Evolutionary conservation across 2,888 invertebrate species (phyloP), one percentile per base, ranked within the genome.

Genomic region (Campopleginae sp.): DNA sequence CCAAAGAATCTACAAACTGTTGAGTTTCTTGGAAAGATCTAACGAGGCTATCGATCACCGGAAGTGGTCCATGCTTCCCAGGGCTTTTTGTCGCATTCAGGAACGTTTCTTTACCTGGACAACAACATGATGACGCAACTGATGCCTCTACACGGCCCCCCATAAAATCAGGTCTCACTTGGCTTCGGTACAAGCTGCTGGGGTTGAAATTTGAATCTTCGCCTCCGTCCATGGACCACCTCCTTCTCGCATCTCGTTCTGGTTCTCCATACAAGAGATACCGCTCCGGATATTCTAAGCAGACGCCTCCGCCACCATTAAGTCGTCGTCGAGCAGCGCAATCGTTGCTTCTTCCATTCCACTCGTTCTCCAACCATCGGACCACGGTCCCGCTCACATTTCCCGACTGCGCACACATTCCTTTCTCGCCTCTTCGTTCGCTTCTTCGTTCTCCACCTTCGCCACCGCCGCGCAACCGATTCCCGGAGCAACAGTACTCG

Each of bases 1-100:
- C 92, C 14, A 93, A 80, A 0, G 91, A 91, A 61, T 93, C 90
- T 0, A 93, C 92, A 68, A 93, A 92, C 1, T 92, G 90, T 78
- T 93, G 92, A 0, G 91, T 90, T 17, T 93, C 91, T 17, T 89
- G 86, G 72, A 92, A 91, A 6, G 90, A 89, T 54, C 90, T 88
- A 6, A 92, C 89, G 48, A 93, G 75, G 68, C 90, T 90, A 19
- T 92, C 92, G 1, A 90, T 86, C 14, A 91, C 90, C 3, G 87
- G 61, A 46, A 91, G 91, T 0, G 90, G 89, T 27, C 48, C 54
- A 19, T 27, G 17, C 14, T 33, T 46, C 76, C 75, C 19, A 54
- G 71, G 27, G 38, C 65, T 12, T 80, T 84, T 23, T 72, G 83
- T 27, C n/a, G 87, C 17, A 78, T 54, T 19, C 10, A 5, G 1